Evolutionary conservation across 2,888 invertebrate genomes (phyloP), one percentile per base, ranked within the genome.

Genomic region (Hirtodrosophila histrioides): DNA sequence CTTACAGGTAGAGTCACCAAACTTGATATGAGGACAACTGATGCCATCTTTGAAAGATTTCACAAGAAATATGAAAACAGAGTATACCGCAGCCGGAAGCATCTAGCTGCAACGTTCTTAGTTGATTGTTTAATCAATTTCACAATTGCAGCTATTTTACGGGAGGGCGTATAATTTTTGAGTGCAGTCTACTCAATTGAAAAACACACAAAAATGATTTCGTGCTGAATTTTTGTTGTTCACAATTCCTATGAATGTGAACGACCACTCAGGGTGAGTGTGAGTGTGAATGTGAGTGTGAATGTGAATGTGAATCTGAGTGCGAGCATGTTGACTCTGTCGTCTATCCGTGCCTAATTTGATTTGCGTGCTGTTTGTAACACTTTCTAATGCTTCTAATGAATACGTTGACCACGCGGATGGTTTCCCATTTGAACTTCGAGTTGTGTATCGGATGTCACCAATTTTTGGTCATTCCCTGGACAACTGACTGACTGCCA

Each of bases 361-460:
- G 44, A 69, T 73, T 81, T 85, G 69, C 63, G 68, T 72, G 73
- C 45, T 27, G 46, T 43, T 79, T 66, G 76, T 60, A 75, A 82
- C 86, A 79, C 86, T 86, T 86, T 83, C 86, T 60, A 71, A 67
- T 71, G 84, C 63, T 33, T 58, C 64, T 64, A 61, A 73, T 81
- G 66, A 60, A 50, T 54, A 63, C 46, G 36, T 35, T 35, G 41
- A 36, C 23, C 48, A 48, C 36, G 37, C 48, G 24, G 44, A 39
- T 17, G 27, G 12, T 31, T 46, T 37, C 27, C 51, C 54, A 65
- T 50, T 74, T 41, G 29, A 56, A 41, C 43, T 55, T 37, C 33
- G 40, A 39, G 4, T 11, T 39, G 24, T 44, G 29, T 27, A 46
- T 74, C 68, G 82, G 60, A 63, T 77, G 78, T 85, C 69, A 78